Evolutionary conservation across 2,888 invertebrate species (phyloP).

Genomic region (Cephalotes varians): DNA sequence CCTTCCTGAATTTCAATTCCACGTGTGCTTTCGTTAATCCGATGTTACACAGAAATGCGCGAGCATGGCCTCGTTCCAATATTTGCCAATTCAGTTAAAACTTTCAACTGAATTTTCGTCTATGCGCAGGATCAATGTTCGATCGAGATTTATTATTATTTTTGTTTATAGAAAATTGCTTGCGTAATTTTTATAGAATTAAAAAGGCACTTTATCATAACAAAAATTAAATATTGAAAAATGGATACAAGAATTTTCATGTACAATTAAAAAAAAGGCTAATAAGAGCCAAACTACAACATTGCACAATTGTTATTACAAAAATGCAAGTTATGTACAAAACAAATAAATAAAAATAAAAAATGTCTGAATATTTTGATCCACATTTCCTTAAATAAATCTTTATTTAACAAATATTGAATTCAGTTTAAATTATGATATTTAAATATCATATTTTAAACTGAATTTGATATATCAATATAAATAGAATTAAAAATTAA

Average conservation of each 20-base stretch:
- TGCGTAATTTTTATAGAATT: background rate
- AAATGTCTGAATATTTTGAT: background rate
- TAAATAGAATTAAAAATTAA: background rate
- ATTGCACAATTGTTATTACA: background rate
- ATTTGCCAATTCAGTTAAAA: conserved; percentile 43
- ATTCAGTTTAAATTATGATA: no score
- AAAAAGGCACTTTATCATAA: background rate
- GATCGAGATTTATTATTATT: conserved; percentile 32
- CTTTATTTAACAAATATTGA: background rate
- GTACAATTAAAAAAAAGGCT: background rate
- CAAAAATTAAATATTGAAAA: conserved; percentile 4
- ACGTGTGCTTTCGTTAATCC: conserved; percentile 43
- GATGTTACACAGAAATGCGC: conserved; percentile 47
- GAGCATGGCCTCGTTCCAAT: conserved; percentile 18
- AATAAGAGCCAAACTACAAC: background rate
- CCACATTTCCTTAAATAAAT: background rate
- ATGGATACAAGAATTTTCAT: background rate
- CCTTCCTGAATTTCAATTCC: conserved; percentile 44
- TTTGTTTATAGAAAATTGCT: conserved; percentile 20
- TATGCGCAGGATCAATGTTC: background rate
- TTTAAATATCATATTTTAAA: background rate
- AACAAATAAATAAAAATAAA: background rate
- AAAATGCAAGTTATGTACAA: background rate
- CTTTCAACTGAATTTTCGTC: conserved; percentile 13
- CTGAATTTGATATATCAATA: background rate